Evolutionary conservation across 2,113 vertebrate genomes (phyloP), one percentile per base, ranked within the genome.

Genomic region (Tachuris rubrigastra): DNA sequence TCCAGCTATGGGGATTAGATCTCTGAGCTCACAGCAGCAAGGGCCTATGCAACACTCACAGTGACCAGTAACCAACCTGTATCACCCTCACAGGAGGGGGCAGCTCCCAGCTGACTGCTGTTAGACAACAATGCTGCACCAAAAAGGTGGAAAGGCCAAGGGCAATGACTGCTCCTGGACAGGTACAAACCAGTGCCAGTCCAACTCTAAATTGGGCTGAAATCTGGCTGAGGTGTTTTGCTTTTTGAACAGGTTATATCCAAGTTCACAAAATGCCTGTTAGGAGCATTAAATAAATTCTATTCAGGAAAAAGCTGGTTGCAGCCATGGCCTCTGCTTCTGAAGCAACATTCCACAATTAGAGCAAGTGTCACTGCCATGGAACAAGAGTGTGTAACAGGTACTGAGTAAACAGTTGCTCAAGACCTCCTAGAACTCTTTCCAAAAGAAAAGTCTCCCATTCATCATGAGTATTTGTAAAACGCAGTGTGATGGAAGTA

Each of bases 91-190:
- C 59, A 58, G 41, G 47, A 27, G n/a, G 21, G 39, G 35, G 52
- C 42, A 82, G 68, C 53, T 80, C 31, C 33, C 39, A 39, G 35
- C 15, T 37, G 75, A 72, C 21, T 2, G 0, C 75, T 62, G 22
- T 27, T 9, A 35, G 60, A 46, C 0, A 58, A 24, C 1, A 0
- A 5, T 0, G 0, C 4, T 18, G 33, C 69, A 76, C 17, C 7
- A n/a, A 28, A 59, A 55, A 53, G 16, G 27, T 17, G 24, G 24
- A 35, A 90, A 85, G 47, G 4, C n/a, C 25, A 23, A 7, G 37
- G 55, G 35, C 33, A 72, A 19, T 10, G 9, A 39, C 62, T 22
- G 6, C 27, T 76, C 33, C 58, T 28, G 24, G 19, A 83, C 85
- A 21, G 24, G 14, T 60, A 75, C 12, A 59, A 85, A 21, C 20